Evolutionary conservation across 1,140 invertebrate genomes (phyloP).

Genomic region (Geopemphigus sp.): DNA sequence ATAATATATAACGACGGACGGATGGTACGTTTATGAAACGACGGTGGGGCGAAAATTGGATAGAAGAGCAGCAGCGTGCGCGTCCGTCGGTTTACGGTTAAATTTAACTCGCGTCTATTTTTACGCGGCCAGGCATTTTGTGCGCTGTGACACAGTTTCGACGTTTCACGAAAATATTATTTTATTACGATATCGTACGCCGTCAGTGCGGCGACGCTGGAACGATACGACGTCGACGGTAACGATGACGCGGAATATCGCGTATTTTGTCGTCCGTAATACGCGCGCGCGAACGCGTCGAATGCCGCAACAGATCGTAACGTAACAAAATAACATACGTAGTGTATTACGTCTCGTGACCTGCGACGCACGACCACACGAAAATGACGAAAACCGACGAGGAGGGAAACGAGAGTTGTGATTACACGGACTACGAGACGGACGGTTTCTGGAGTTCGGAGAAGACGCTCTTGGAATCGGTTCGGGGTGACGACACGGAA

Average conservation of each 20-base stretch:
- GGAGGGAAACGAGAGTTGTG: slow-evolving; percentile 20
- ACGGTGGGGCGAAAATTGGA: not conserved
- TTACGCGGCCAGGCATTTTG: slow-evolving; percentile 23
- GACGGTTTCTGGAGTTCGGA: slow-evolving; percentile 53
- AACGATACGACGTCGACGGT: not conserved
- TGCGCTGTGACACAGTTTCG: not conserved
- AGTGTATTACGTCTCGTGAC: too few relatives aligned
- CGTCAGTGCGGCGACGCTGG: not conserved
- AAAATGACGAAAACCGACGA: slow-evolving; percentile 41
- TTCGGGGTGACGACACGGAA: not conserved
- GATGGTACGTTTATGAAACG: too few relatives aligned
- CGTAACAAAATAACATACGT: too few relatives aligned
- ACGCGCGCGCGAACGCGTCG: too few relatives aligned
- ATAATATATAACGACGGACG: not conserved
- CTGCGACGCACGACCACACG: too few relatives aligned
- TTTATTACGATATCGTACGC: not conserved
- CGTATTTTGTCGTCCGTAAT: too few relatives aligned
- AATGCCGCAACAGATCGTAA: too few relatives aligned
- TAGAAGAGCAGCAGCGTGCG: not conserved
- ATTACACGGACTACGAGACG: slow-evolving; percentile 36
- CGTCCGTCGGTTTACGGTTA: not conserved
- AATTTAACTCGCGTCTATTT: slow-evolving; percentile 48
- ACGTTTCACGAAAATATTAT: not conserved
- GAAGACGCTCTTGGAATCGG: slow-evolving; percentile 24
- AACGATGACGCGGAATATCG: too few relatives aligned